These are phyloP conservation scores for Drosophila melanogaster DNA, from an alignment of 1,140 invertebrate species.

Conservation along the genomic window Release_6_plus_ISO1_MT NT_037436.4:2843001-2843500, in stretches of 20 bases:
- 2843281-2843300: slow-evolving; percentile 35
- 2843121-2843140: not conserved
- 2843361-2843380: slow-evolving; percentile 31
- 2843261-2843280: slow-evolving; percentile 27
- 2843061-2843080: slow-evolving; percentile 8
- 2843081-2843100: not conserved
- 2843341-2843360: slow-evolving; percentile 14
- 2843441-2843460: slow-evolving; percentile 12
- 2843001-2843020: slow-evolving; percentile 15
- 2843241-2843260: slow-evolving; percentile 20
- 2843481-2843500: slow-evolving; percentile 85
- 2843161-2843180: not conserved
- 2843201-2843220: slow-evolving; percentile 13
- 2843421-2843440: slow-evolving; percentile 45
- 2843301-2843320: slow-evolving; percentile 35
- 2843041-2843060: not conserved
- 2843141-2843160: too few relatives aligned
- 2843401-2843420: slow-evolving; percentile 73
- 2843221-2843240: slow-evolving; percentile 21
- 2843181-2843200: not conserved
- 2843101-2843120: not conserved
- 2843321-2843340: slow-evolving; percentile 28
- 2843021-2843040: slow-evolving; percentile 3
- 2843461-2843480: slow-evolving; percentile 67
- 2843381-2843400: slow-evolving; percentile 50